Evolutionary conservation across 2,888 invertebrate genomes (phyloP), one percentile per base, ranked within the genome.

Genomic region (Drosophila percnosoma): DNA sequence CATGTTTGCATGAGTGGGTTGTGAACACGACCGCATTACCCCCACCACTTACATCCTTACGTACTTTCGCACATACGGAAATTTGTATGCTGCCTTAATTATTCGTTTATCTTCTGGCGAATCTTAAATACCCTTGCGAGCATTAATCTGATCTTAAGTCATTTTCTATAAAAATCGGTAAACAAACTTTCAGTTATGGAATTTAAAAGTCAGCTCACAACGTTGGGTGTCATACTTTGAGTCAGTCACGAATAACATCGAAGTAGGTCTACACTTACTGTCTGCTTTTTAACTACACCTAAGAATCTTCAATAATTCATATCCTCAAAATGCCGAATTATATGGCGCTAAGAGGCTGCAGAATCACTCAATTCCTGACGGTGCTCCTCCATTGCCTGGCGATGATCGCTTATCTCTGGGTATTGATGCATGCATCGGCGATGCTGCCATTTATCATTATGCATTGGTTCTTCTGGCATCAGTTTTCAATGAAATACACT

Each of bases 361-460:
- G 8, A 4, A 4, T 0, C 5, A 10, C 42, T 0, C 33, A 33
- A 4, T 1, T 33, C 2, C 0, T 40, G n/a, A 59, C 51, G 55
- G 29, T 62, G 8, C 2, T 36, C 1, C 0, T 70, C 8, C 63
- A 63, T 0, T 49, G 29, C 31, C 0, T 31, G 0, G 0, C 48
- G 13, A 0, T 27, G 0, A 0, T 15, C 0, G 1, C 13, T 0
- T 70, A 80, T 8, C 69, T 80, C 0, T 73, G 82, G 80, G 0
- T 29, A 3, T 54, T 73, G 62, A 1, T 73, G 0, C 27, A 59
- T 0, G 54, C 68, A 3, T 68, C 80, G 21, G 55, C 62, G 5
- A 0, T 82, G 4, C 3, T 59, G 10, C 72, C 82, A 1, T 34
- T 27, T 2, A 0, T 62, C 3, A 2, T 15, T 0, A 27, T 36